These are phyloP conservation scores for Ondatra zibethicus DNA, from an alignment of 2,113 vertebrate species.

Conservation along the genomic window DNA sequence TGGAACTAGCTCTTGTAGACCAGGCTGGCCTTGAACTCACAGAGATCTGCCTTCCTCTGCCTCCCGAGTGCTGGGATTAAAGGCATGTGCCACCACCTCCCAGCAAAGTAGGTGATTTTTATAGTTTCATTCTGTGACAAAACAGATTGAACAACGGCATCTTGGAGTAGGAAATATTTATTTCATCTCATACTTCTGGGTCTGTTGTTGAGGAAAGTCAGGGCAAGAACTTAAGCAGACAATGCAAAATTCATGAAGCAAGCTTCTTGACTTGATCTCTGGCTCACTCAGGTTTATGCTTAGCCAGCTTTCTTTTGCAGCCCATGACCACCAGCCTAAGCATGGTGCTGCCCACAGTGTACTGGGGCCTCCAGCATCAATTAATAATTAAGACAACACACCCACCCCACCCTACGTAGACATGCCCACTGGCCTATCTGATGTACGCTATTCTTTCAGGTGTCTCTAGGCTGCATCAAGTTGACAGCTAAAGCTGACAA, in stretches of 20 bases:
- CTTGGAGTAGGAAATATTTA: neutral
- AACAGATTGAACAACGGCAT: neutral
- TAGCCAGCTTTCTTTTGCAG: neutral
- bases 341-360: neutral
- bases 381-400: neutral
- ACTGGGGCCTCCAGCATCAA: neutral
- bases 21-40: too few species aligned
- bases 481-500: neutral
- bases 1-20: too few species aligned
- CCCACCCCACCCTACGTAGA: rapidly evolving
- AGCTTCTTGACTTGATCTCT: neutral
- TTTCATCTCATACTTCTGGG: neutral
- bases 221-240: neutral
- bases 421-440: neutral
- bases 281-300: neutral
- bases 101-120: neutral
- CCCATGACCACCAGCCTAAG: neutral
- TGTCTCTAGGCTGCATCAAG: neutral
- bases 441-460: neutral
- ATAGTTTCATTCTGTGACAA: neutral
- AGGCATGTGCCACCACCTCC: too few species aligned
- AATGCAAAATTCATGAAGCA: neutral
- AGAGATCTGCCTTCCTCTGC: too few species aligned
- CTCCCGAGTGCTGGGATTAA: too few species aligned
- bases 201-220: neutral